Base-by-base conservation (phyloP, 1,140 invertebrate species). In the Daktulosphaira vitifoliae region DNA sequence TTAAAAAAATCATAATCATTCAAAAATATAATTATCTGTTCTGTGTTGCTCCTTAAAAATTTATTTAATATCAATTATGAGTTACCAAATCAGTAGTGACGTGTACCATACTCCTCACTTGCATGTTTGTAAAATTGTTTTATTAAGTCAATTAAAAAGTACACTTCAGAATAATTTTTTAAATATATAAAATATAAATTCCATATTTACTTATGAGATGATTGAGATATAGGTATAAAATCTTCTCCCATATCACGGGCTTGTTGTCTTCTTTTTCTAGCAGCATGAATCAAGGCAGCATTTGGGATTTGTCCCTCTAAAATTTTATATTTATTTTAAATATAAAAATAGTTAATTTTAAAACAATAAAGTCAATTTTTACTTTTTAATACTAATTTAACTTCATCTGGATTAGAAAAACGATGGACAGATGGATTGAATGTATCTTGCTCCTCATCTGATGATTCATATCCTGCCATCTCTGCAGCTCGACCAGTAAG, bases 251-350 rank as follows among this genome's bases (percentile, higher is more conserved):
- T 79, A 77, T 89, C 86, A 73, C 87, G 74, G 18, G 86, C 92
- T 79, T 90, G 83, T 77, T 96, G 92, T 70, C 93, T 80, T 68
- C 88, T 83, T 78, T 96, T 97, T 70, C 93, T 81, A 20, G 92
- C 90, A 66, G 90, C 90, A 78, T 97, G 93, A 74, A 98, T 97
- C 79, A 93, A 88, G 39, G 90, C 92, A 9, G 94, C 92, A 81
- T 97, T 92, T 18, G 94, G 94, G 72, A 98, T 97, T 70, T 85
- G 84, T 50, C 93, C 94, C 76, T 82, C 83, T 85, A 68, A 48
- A 66, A 48, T 6, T 5, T 16, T 48, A 48, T n/a, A n/a, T n/a
- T n/a, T n/a, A n/a, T 39, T 39, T 39, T 22, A 48, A 48, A 48
- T n/a, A n/a, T 5, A 48, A 49, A 56, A 29, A 29, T 54, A 29